Evolutionary conservation across 2,888 invertebrate species (phyloP).

Genomic region (Chrysina gloriosa): DNA sequence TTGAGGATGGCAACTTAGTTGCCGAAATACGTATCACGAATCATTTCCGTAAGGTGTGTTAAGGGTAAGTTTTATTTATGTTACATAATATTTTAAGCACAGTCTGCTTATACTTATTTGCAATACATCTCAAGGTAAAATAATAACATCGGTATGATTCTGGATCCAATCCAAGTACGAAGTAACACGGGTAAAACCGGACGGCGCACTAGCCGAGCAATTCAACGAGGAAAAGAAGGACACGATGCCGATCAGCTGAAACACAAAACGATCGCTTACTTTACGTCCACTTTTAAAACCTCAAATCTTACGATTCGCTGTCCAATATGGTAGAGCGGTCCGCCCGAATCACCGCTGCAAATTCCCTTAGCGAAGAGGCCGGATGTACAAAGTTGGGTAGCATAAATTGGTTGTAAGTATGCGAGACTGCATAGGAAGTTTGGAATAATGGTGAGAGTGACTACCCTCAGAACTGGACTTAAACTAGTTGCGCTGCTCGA

Average conservation of each 20-base stretch:
- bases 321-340: too few relatives aligned
- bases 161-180: slow-evolving; percentile 59
- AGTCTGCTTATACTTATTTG: too few relatives aligned
- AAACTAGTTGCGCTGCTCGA: slow-evolving; percentile 49
- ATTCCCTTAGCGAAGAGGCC: slow-evolving; percentile 64
- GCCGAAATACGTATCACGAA: too few relatives aligned
- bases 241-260: slow-evolving; percentile 54
- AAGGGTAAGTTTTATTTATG: too few relatives aligned
- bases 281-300: neutral
- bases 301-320: neutral
- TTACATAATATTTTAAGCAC: too few relatives aligned
- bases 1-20: too few relatives aligned
- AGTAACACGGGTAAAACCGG: slow-evolving; percentile 62
- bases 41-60: too few relatives aligned
- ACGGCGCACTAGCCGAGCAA: slow-evolving; percentile 62
- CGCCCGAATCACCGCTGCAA: slow-evolving; percentile 67
- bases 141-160: slow-evolving; percentile 42
- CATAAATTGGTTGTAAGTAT: slow-evolving; percentile 62
- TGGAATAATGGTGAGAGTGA: slow-evolving; percentile 22
- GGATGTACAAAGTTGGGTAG: slow-evolving; percentile 66
- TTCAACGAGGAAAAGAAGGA: slow-evolving; percentile 60
- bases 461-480: slow-evolving; percentile 32
- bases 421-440: slow-evolving; percentile 61
- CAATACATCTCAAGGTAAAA: neutral
- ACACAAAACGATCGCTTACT: neutral